A percentile compares a stretch with the other conserved stretches of the same genome.
Evolutionary conservation across 1,140 invertebrate species (phyloP).

Genomic region (Reticulitermes speratus): DNA sequence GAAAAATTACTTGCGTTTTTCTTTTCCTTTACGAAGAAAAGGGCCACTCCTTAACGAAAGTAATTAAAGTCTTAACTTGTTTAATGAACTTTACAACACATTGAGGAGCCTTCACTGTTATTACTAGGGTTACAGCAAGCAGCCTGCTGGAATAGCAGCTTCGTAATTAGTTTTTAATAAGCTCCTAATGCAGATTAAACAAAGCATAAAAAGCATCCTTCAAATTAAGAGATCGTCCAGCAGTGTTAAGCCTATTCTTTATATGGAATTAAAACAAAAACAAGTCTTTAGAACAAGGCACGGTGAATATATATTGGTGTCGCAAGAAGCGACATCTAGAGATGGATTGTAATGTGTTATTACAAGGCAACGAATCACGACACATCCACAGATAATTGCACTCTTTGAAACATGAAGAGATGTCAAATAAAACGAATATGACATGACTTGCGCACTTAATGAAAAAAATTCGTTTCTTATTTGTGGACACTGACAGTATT

Average conservation of each 20-base stretch:
- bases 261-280: background rate
- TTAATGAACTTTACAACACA: conserved; percentile 28
- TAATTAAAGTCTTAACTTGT: conserved; percentile 28
- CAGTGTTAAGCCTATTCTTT: background rate
- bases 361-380: background rate
- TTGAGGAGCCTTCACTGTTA: conserved; percentile 3
- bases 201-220: conserved; percentile 14
- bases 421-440: too few relatives aligned
- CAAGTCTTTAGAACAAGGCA: background rate
- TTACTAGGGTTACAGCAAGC: background rate
- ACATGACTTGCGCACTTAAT: too few relatives aligned
- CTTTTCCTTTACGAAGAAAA: background rate
- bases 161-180: conserved; percentile 16
- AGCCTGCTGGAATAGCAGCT: background rate
- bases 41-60: background rate
- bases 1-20: background rate
- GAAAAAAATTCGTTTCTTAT: too few relatives aligned
- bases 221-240: background rate
- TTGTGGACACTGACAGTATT: too few relatives aligned
- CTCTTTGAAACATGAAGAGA: too few relatives aligned
- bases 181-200: conserved; percentile 18
- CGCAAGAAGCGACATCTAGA: background rate
- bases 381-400: too few relatives aligned
- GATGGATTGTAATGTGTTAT: background rate
- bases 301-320: background rate